Percentiles rank a stretch among this genome's conserved stretches.
Conservation (phyloP, 2,888 invertebrate genomes). For the Glyphotaelius pellucidus region DNA sequence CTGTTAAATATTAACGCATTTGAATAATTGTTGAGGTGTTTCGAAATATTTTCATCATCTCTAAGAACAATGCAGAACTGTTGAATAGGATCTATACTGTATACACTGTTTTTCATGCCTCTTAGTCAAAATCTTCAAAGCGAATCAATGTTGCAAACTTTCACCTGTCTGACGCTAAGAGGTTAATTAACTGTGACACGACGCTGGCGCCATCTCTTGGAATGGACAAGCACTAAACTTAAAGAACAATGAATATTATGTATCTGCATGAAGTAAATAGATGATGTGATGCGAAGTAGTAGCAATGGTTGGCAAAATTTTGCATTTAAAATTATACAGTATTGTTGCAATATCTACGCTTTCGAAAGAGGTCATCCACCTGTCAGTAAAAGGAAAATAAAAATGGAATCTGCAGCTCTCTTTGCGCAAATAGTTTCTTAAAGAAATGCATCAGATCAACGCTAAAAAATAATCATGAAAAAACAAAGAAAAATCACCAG, state of each 20-base stretch:
- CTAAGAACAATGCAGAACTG: neutral
- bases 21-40: neutral
- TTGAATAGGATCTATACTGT: neutral
- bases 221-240: neutral
- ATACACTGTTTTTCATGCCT: neutral
- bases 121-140: neutral
- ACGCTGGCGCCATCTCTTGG: slow-evolving; percentile 19
- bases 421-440: too few species aligned
- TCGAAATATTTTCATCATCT: neutral
- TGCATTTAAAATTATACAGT: neutral
- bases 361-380: neutral
- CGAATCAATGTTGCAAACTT: neutral
- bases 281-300: too few species aligned
- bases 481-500: too few species aligned
- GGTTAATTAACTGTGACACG: neutral
- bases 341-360: neutral
- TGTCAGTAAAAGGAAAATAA: too few species aligned
- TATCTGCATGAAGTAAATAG: neutral
- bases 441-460: neutral
- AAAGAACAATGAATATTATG: neutral
- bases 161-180: slow-evolving; percentile 2
- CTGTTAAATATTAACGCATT: neutral
- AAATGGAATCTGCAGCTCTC: too few species aligned
- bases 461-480: neutral
- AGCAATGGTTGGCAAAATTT: neutral